A percentile compares a stretch with the other conserved stretches of the same genome.
Evolutionary conservation across 2,797 vertebrate species (phyloP).

Genomic region (Peromyscus attwateri): DNA sequence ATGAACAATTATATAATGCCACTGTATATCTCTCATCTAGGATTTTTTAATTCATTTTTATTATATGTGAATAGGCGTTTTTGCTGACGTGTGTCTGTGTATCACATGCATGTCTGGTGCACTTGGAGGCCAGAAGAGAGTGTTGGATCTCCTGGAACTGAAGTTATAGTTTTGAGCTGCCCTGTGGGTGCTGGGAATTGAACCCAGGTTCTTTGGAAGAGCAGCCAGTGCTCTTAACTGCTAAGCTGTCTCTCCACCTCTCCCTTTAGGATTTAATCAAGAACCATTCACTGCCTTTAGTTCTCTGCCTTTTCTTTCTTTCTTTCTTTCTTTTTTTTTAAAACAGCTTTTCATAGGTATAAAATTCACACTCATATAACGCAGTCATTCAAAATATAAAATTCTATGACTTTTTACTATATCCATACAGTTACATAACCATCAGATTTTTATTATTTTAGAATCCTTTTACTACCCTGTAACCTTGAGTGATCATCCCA

Average conservation of each 20-base stretch:
- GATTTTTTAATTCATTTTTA: not conserved
- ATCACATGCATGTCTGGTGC: not conserved
- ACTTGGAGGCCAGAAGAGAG: not conserved
- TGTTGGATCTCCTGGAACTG: not conserved
- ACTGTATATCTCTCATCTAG: not conserved
- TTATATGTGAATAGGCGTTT: not conserved
- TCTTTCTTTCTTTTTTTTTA: not conserved
- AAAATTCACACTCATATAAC: slow-evolving; percentile 21
- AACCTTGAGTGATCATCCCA: not conserved
- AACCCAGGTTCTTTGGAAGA: not conserved
- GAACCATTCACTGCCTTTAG: not conserved
- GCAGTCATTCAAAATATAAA: not conserved
- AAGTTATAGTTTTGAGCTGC: not conserved
- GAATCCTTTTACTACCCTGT: not conserved
- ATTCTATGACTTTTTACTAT: not conserved
- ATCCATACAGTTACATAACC: slow-evolving; percentile 13
- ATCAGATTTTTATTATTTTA: not conserved
- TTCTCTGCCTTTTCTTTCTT: too few relatives aligned
- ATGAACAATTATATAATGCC: not conserved
- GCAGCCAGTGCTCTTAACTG: not conserved
- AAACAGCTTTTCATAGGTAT: slow-evolving; percentile 9
- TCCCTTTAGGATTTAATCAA: not conserved
- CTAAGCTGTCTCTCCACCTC: not conserved
- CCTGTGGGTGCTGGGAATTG: not conserved
- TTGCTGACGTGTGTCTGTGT: not conserved